A percentile compares a stretch with the other conserved stretches of the same genome.
phyloP scores from a whole-genome alignment of 2,888 invertebrate species.

The Pyrgus malvae region DNA sequence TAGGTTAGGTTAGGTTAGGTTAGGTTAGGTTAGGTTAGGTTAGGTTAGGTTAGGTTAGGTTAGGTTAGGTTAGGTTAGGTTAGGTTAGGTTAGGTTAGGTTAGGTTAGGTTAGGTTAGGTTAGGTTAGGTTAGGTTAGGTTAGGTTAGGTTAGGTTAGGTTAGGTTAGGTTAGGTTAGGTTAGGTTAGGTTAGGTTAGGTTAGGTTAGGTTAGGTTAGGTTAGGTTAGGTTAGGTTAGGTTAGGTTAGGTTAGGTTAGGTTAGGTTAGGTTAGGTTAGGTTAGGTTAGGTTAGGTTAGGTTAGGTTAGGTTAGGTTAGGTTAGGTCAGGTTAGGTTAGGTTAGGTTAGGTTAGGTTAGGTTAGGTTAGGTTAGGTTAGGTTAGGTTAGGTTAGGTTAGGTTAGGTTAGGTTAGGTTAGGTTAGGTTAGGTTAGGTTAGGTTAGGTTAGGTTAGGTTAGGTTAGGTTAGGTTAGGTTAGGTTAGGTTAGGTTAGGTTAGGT shows the following conservation, averaged over 20 bases:
- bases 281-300: too few relatives aligned
- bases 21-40: constrained; percentile 1
- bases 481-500: too few relatives aligned
- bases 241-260: background rate
- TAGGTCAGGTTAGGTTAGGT: too few relatives aligned
- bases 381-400: too few relatives aligned
- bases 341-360: too few relatives aligned
- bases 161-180: constrained; percentile 29
- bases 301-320: too few relatives aligned
- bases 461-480: too few relatives aligned
- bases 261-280: too few relatives aligned
- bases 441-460: too few relatives aligned
- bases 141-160: constrained; percentile 24
- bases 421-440: too few relatives aligned
- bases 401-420: too few relatives aligned
- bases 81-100: constrained; percentile 1
- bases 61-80: background rate
- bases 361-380: too few relatives aligned
- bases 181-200: constrained; percentile 28
- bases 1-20: constrained; percentile 2
- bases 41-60: constrained; percentile 5
- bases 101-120: constrained; percentile 25
- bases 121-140: constrained; percentile 6
- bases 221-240: constrained; percentile 19
- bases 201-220: constrained; percentile 33